phyloP scores from a whole-genome alignment of 2,888 invertebrate species.

The Halocaridina rubra region DNA sequence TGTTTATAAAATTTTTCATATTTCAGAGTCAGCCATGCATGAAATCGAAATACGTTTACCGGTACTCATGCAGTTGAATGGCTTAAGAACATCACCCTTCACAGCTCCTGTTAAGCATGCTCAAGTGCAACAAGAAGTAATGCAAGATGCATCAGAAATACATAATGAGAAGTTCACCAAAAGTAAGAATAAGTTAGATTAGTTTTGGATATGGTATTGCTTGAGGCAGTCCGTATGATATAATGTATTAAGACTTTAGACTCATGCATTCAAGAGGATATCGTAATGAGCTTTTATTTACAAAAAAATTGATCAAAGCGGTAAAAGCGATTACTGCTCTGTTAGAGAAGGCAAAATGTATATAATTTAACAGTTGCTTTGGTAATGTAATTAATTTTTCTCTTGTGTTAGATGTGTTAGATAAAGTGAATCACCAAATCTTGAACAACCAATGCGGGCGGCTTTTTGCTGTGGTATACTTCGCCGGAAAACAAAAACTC shows the following conservation, averaged over 20 bases:
- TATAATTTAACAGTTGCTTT: not conserved
- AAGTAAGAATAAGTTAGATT: not conserved
- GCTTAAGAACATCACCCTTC: not conserved
- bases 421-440: slow-evolving; percentile 76
- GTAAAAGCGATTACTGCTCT: no score
- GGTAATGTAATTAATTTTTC: not conserved
- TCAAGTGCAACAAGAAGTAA: not conserved
- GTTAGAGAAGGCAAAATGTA: not conserved
- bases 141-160: not conserved
- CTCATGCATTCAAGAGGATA: no score
- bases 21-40: no score
- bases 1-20: no score
- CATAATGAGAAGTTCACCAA: not conserved
- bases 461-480: slow-evolving; percentile 84
- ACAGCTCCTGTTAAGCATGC: not conserved
- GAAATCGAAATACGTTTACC: no score
- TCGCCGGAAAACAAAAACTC: slow-evolving; percentile 86
- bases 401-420: slow-evolving; percentile 72
- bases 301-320: no score
- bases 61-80: not conserved
- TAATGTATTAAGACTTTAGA: no score
- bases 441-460: slow-evolving; percentile 73
- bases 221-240: no score
- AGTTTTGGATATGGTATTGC: not conserved
- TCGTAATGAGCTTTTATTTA: no score